Conservation (phyloP, 2,888 invertebrate genomes). For the Microdon myrmicae region DNA sequence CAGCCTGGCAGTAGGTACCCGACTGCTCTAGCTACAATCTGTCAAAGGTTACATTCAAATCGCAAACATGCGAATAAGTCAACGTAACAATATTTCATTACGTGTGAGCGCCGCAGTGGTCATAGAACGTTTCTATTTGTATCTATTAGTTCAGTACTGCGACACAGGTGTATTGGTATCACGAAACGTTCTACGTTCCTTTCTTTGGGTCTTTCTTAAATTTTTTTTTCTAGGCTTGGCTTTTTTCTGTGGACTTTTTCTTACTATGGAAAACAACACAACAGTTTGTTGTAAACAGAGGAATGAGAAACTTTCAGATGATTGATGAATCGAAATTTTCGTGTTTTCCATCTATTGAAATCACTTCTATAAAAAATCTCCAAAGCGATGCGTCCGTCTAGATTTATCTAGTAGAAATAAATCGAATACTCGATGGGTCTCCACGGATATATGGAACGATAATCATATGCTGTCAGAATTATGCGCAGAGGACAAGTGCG, state of each 20-base stretch:
- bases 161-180: constrained; percentile 13
- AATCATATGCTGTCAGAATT: constrained; percentile 48
- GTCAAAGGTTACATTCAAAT: constrained; percentile 53
- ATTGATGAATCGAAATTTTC: constrained; percentile 42
- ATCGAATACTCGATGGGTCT: constrained; percentile 19
- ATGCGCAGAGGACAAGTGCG: constrained; percentile 49
- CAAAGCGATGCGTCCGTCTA: constrained; percentile 8
- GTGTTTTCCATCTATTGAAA: constrained; percentile 17
- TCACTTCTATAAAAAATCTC: constrained; percentile 18
- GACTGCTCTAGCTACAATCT: constrained; percentile 27
- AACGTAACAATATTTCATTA: constrained; percentile 36
- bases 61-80: constrained; percentile 26
- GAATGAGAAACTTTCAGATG: constrained; percentile 47
- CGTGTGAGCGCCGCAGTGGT: background rate
- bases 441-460: constrained; percentile 41
- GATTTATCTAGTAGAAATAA: constrained; percentile 12
- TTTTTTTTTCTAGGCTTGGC: constrained; percentile 4
- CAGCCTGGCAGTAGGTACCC: constrained; percentile 31
- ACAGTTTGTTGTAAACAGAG: constrained; percentile 32
- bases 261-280: constrained; percentile 15
- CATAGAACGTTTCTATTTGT: background rate
- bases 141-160: background rate
- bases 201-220: constrained; percentile 5
- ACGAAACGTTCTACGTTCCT: too few relatives aligned
- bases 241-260: too few relatives aligned